phyloP scores from a whole-genome alignment of 2,113 vertebrate species.

The Danionella cerebrum region DNA sequence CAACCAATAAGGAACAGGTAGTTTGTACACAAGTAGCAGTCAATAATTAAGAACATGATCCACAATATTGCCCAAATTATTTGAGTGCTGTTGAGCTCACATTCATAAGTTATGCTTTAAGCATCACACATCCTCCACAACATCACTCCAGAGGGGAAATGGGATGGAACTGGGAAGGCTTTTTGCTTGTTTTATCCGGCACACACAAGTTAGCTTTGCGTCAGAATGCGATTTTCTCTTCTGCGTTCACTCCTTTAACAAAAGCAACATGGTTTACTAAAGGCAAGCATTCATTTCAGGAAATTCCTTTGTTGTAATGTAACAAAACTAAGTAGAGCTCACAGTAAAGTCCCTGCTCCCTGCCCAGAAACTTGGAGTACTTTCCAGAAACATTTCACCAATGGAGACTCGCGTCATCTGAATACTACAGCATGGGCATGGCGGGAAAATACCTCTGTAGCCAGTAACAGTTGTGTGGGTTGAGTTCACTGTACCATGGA shows the following conservation, averaged over 20 bases:
- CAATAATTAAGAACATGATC: neutral
- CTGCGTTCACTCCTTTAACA: slow-evolving; percentile 44
- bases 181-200: slow-evolving; percentile 32
- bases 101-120: neutral
- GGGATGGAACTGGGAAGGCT: slow-evolving; percentile 33
- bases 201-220: slow-evolving; percentile 35
- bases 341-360: slow-evolving; percentile 1
- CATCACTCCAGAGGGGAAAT: slow-evolving; percentile 25
- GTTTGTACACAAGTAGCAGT: neutral
- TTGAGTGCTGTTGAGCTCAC: neutral
- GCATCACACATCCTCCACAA: slow-evolving; percentile 27
- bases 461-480: slow-evolving; percentile 66
- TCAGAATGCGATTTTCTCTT: slow-evolving; percentile 41
- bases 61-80: neutral
- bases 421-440: slow-evolving; percentile 49
- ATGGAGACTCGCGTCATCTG: slow-evolving; percentile 18
- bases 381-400: neutral
- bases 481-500: slow-evolving; percentile 64
- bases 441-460: slow-evolving; percentile 53
- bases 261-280: slow-evolving; percentile 40
- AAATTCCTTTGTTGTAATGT: slow-evolving; percentile 45
- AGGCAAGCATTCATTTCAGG: slow-evolving; percentile 35
- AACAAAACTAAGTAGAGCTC: slow-evolving; percentile 36
- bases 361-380: neutral
- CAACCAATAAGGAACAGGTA: neutral